These are phyloP conservation scores for Aradophagus sp. DNA, from an alignment of 1,140 invertebrate genomes.

Conservation along the genomic window DNA sequence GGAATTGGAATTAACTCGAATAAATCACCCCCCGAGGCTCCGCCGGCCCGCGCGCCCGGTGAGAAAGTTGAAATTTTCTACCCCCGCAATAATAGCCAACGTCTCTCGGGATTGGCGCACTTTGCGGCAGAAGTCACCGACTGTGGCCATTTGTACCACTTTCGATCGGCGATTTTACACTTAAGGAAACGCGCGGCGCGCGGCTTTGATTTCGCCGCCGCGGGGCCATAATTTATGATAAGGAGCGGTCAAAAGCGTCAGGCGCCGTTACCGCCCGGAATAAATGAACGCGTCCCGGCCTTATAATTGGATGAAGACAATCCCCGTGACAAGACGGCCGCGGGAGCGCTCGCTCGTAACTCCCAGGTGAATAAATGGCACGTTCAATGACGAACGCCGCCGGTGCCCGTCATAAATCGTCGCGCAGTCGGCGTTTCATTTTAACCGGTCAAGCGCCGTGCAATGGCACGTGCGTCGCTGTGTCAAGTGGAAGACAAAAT, in stretches of 20 bases:
- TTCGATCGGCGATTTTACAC: slow-evolving; percentile 30
- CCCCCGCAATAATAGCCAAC: slow-evolving; percentile 64
- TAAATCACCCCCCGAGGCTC: slow-evolving; percentile 73
- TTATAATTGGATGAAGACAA: slow-evolving; percentile 51
- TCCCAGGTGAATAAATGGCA: slow-evolving; percentile 54
- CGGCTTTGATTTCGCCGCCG: slow-evolving; percentile 35
- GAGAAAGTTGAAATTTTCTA: slow-evolving; percentile 71
- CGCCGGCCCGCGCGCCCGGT: slow-evolving; percentile 57
- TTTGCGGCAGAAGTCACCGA: slow-evolving; percentile 51
- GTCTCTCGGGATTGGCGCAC: slow-evolving; percentile 58
- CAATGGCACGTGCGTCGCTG: slow-evolving; percentile 56
- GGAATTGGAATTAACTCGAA: slow-evolving; percentile 77
- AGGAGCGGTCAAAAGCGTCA: slow-evolving; percentile 16
- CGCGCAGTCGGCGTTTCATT: slow-evolving; percentile 51
- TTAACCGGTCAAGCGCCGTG: slow-evolving; percentile 50
- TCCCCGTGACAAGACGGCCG: slow-evolving; percentile 17
- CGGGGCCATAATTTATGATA: slow-evolving; percentile 33
- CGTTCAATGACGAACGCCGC: slow-evolving; percentile 51
- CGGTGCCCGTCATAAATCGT: slow-evolving; percentile 54
- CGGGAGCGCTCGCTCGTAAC: slow-evolving; percentile 27
- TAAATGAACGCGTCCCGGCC: slow-evolving; percentile 33
- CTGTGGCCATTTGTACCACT: slow-evolving; percentile 59
- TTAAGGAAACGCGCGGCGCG: slow-evolving; percentile 12
- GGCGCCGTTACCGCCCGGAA: background rate
- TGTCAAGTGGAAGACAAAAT: slow-evolving; percentile 64